Percentiles rank a stretch among this genome's conserved stretches.
phyloP scores from a whole-genome alignment of 2,797 vertebrate genomes.

The Gadopsis bispinosus region DNA sequence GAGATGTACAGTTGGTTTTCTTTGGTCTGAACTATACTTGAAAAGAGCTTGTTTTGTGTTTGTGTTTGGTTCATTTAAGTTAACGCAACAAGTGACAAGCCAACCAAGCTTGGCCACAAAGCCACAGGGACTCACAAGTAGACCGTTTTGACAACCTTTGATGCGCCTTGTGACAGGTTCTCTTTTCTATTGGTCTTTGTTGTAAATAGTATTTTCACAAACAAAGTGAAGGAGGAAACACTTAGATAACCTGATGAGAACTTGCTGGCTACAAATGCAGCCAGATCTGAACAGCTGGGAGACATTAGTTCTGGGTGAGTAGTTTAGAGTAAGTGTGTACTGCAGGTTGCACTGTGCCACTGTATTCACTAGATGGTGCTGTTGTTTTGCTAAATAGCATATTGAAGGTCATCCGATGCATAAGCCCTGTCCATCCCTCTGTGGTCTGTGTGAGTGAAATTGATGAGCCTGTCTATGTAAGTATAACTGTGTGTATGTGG shows the following conservation, averaged over 20 bases:
- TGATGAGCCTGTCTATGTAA: conserved; percentile 14
- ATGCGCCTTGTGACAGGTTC: too few species aligned
- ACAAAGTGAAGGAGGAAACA: not conserved
- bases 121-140: too few species aligned
- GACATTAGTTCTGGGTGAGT: not conserved
- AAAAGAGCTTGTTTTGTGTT: not conserved
- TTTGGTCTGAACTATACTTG: not conserved
- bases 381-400: conserved; percentile 13
- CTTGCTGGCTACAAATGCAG: not conserved
- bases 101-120: not conserved
- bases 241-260: not conserved
- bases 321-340: too few species aligned
- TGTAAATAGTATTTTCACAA: not conserved
- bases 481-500: not conserved
- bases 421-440: not conserved
- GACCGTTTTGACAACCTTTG: too few species aligned
- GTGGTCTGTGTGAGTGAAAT: conserved; percentile 2
- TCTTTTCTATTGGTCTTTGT: too few species aligned
- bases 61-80: not conserved
- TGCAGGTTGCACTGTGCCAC: conserved; percentile 17
- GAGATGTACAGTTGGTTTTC: not conserved
- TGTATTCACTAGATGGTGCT: conserved; percentile 58
- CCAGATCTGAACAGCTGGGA: not conserved
- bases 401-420: not conserved
- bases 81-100: not conserved